Evolutionary conservation across 1,140 invertebrate species (phyloP), one percentile per base, ranked within the genome.

Genomic region (Scaptomyza pallida): DNA sequence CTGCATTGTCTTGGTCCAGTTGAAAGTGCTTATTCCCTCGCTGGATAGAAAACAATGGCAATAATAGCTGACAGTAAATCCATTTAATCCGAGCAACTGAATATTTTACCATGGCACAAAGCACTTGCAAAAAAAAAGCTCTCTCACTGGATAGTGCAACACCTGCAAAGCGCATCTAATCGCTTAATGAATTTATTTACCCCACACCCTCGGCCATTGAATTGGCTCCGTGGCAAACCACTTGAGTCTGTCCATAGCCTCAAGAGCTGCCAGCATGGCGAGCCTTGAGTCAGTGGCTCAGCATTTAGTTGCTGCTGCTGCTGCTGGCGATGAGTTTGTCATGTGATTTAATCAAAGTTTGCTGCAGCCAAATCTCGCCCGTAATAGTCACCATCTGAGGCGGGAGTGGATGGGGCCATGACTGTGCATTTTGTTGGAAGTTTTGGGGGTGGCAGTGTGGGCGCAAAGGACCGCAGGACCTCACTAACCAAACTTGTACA

Each of bases 341-440:
- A 64, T 81, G 70, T 86, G 81, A 86, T 85, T 85, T 85, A 85
- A 85, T 85, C 77, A 85, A 85, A 81, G 77, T 86, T 85, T 85
- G 82, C 70, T 73, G 63, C 63, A 77, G 81, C 73, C 77, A 72
- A 81, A 85, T 74, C 64, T 73, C 54, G 41, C 45, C 52, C 63
- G 72, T 56, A 64, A 64, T 74, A 51, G 44, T 55, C 63, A 47
- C 62, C 61, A 60, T 26, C 8, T 65, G 62, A 15, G 33, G 6
- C 8, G 5, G 16, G 15, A 26, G 2, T 15, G n/a, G 17, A 3
- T 8, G 17, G 17, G 43, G 23, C 43, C 37, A 43, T 60, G 69
- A 48, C 60, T 74, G 81, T 59, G 65, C 76, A 79, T 69, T 73
- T 73, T 55, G 59, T 60, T 75, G 40, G 30, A 15, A 37, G 41